phyloP scores from a whole-genome alignment of 1,140 invertebrate genomes.

The Heterodera carotae region DNA sequence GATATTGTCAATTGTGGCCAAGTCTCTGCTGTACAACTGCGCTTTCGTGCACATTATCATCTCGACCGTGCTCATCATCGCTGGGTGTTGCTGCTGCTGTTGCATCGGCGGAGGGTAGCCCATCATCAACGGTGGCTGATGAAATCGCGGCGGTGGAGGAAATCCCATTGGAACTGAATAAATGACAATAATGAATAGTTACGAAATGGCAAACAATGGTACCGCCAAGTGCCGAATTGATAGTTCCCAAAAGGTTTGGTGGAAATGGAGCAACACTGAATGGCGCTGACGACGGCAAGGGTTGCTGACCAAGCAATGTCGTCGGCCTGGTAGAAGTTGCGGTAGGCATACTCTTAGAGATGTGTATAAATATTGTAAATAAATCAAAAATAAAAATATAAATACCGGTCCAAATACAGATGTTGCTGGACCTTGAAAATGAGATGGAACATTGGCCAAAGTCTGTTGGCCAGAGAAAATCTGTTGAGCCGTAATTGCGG shows the following conservation, averaged over 20 bases:
- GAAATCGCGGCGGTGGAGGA: conserved; percentile 22
- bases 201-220: neutral
- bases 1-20: conserved; percentile 25
- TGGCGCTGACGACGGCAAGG: neutral
- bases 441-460: neutral
- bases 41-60: conserved; percentile 42
- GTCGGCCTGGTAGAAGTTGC: neutral
- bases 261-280: neutral
- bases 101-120: neutral
- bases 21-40: conserved; percentile 31
- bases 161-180: conserved; percentile 19
- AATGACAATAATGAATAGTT: neutral
- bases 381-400: no score
- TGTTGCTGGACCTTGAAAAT: neutral
- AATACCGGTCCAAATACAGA: neutral
- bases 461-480: neutral
- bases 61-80: conserved; percentile 8
- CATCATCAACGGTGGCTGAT: neutral
- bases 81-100: neutral
- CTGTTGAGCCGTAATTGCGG: conserved; percentile 9
- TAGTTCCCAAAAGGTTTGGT: conserved; percentile 11
- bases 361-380: no score
- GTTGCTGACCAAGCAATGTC: neutral
- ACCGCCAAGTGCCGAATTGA: conserved; percentile 13
- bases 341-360: neutral